These are phyloP conservation scores for Eristalis tenax DNA, from an alignment of 2,888 invertebrate genomes.

Conservation along the genomic window DNA sequence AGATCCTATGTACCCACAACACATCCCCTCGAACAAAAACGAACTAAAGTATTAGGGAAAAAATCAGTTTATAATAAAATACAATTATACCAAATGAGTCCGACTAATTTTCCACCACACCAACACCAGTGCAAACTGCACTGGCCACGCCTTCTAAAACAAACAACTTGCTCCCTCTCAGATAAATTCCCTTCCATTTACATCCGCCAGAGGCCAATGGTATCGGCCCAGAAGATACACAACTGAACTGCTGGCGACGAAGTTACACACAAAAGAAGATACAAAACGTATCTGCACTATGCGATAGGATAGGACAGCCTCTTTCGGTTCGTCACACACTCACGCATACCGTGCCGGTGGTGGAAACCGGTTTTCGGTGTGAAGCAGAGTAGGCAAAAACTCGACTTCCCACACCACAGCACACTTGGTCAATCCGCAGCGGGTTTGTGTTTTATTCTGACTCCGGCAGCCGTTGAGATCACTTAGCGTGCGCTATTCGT, in stretches of 20 bases:
- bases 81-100: constrained; percentile 74
- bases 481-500: constrained; percentile 77
- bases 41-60: constrained; percentile 60
- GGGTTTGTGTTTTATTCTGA: constrained; percentile 79
- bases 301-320: constrained; percentile 40
- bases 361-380: constrained; percentile 59
- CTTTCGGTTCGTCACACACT: constrained; percentile 3
- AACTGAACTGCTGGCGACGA: background rate
- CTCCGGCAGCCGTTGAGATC: constrained; percentile 80
- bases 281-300: constrained; percentile 28
- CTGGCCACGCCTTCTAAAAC: constrained; percentile 56
- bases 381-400: constrained; percentile 54
- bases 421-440: constrained; percentile 75
- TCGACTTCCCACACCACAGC: constrained; percentile 68
- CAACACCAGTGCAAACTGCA: background rate
- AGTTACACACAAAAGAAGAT: constrained; percentile 12
- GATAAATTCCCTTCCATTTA: constrained; percentile 63
- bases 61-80: constrained; percentile 73
- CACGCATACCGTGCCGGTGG: constrained; percentile 10
- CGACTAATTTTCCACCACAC: constrained; percentile 62
- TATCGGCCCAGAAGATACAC: constrained; percentile 13
- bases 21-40: constrained; percentile 54
- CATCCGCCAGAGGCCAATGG: constrained; percentile 65
- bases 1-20: constrained; percentile 63
- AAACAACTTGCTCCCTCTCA: constrained; percentile 17